phyloP scores from a whole-genome alignment of 2,888 invertebrate genomes.

The Pseudococcus jackbeardsleyi region DNA sequence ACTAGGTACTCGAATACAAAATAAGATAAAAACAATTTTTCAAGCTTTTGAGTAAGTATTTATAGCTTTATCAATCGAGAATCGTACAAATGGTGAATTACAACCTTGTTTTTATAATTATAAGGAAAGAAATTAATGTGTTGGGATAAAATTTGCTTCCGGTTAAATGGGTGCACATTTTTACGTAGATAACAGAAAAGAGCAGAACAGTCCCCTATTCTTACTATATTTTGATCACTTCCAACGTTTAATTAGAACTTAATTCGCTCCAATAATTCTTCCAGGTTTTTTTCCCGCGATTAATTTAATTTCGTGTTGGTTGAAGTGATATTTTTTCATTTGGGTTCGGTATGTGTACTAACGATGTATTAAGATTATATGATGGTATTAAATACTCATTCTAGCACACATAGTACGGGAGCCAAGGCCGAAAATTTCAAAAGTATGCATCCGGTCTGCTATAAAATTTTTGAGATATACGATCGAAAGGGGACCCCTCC shows the following conservation, averaged over 20 bases:
- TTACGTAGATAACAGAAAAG: conserved; percentile 7
- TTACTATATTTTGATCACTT: background rate
- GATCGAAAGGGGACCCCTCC: no score
- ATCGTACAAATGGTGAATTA: background rate
- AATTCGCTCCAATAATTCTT: conserved; percentile 17
- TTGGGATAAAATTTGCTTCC: conserved; percentile 20
- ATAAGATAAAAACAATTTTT: background rate
- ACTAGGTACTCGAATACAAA: background rate
- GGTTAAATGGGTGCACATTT: background rate
- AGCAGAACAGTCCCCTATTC: background rate
- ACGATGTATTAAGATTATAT: background rate
- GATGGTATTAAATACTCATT: background rate
- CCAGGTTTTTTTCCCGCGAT: background rate
- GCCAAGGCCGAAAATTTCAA: no score
- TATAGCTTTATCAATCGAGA: background rate
- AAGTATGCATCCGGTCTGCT: no score
- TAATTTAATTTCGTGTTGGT: background rate
- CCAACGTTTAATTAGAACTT: conserved; percentile 3
- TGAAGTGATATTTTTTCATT: background rate
- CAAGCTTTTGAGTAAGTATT: background rate
- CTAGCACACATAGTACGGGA: no score
- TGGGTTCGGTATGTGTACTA: background rate
- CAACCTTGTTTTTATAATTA: background rate
- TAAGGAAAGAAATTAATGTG: background rate
- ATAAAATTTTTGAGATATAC: no score